Conservation (phyloP, 2,113 vertebrate species). For the Tragulus kanchil region DNA sequence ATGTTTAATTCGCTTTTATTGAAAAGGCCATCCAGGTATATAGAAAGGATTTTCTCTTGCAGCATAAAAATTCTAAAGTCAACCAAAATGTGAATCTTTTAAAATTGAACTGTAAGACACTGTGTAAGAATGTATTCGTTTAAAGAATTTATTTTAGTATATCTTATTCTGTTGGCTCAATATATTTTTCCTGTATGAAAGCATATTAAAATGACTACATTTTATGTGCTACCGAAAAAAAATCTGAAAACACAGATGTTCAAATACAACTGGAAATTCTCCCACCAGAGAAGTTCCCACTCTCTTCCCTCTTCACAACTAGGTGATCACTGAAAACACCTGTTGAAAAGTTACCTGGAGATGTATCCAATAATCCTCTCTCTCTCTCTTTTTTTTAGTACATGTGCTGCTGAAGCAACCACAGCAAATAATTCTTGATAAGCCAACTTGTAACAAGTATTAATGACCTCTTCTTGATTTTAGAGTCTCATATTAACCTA, state of each 20-base stretch:
- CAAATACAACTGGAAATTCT: constrained; percentile 47
- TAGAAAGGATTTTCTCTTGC: constrained; percentile 9
- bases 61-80: background rate
- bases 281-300: constrained; percentile 14
- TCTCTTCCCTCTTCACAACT: background rate
- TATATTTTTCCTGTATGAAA: constrained; percentile 61
- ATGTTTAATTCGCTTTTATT: constrained; percentile 64
- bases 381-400: no score
- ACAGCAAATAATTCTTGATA: constrained; percentile 60
- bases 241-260: constrained; percentile 63
- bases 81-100: constrained; percentile 46
- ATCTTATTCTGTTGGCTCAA: constrained; percentile 29
- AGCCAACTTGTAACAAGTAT: constrained; percentile 65
- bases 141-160: constrained; percentile 54
- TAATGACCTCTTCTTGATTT: constrained; percentile 70
- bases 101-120: constrained; percentile 50
- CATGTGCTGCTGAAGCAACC: no score
- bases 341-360: constrained; percentile 71
- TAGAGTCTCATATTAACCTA: constrained; percentile 52
- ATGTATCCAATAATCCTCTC: no score
- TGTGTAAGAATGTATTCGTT: background rate
- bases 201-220: constrained; percentile 60
- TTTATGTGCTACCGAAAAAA: constrained; percentile 47
- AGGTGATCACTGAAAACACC: constrained; percentile 59
- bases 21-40: background rate